Evolutionary conservation across 2,113 vertebrate genomes (phyloP).

Genomic region (Xenopus tropicalis): DNA sequence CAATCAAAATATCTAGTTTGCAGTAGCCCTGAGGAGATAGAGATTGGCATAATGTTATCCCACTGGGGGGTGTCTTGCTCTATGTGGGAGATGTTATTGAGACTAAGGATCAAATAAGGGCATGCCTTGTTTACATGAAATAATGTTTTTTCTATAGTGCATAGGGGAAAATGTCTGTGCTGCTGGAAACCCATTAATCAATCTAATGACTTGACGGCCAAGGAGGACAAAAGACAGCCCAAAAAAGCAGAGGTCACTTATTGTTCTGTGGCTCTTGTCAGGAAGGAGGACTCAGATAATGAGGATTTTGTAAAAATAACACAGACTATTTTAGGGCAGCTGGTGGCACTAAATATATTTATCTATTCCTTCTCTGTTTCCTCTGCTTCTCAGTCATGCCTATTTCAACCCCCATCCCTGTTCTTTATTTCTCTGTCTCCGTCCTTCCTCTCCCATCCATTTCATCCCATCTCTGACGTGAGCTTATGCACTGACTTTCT

Average conservation of each 20-base stretch:
- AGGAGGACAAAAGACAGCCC: slow-evolving; percentile 22
- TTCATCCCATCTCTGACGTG: background rate
- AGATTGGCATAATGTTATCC: too few relatives aligned
- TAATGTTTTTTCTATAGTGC: slow-evolving; percentile 20
- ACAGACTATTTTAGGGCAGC: slow-evolving; percentile 27
- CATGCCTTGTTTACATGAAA: slow-evolving; percentile 20
- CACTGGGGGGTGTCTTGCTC: background rate
- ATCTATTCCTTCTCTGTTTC: background rate
- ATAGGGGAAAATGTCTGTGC: background rate
- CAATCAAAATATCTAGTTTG: too few relatives aligned
- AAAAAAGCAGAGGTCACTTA: slow-evolving; percentile 6
- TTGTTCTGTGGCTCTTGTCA: slow-evolving; percentile 23
- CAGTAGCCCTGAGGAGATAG: too few relatives aligned
- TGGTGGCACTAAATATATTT: slow-evolving; percentile 6
- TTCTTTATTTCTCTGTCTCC: background rate
- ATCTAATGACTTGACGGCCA: slow-evolving; percentile 20
- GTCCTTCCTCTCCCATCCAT: background rate
- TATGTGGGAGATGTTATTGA: background rate
- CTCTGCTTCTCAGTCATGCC: background rate
- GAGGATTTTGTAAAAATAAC: slow-evolving; percentile 24
- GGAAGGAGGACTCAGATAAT: slow-evolving; percentile 17
- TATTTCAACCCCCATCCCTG: background rate
- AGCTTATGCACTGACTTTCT: background rate
- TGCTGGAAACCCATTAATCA: slow-evolving; percentile 34
- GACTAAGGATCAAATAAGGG: slow-evolving; percentile 13